phyloP scores from a whole-genome alignment of 1,140 invertebrate species.

The Asbolus verrucosus region DNA sequence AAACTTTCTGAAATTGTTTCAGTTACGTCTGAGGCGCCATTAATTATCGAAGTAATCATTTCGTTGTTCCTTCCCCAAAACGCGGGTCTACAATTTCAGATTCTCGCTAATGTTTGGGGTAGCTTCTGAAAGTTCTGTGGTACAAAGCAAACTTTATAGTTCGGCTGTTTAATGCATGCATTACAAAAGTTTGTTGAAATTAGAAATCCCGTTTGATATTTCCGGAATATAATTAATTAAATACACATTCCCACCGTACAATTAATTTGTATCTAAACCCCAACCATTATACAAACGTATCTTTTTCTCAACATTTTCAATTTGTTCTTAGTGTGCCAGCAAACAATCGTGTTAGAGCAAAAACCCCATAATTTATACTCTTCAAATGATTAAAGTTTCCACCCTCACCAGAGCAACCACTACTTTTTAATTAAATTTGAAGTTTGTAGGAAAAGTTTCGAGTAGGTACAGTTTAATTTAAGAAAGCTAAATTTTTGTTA shows the following conservation, averaged over 20 bases:
- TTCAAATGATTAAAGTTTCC: conserved; percentile 27
- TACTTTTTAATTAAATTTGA: conserved; percentile 34
- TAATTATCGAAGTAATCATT: conserved; percentile 38
- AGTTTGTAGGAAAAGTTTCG: conserved; percentile 13
- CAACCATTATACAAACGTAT: not conserved
- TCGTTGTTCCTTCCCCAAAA: conserved; percentile 13
- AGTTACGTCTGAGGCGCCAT: conserved; percentile 24
- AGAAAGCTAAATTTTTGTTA: conserved; percentile 30
- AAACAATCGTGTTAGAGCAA: not conserved
- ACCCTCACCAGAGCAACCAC: conserved; percentile 9
- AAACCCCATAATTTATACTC: conserved; percentile 34
- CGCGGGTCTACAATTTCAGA: conserved; percentile 33
- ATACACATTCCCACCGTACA: conserved; percentile 22
- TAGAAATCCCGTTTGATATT: conserved; percentile 42
- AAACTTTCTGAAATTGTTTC: conserved; percentile 25
- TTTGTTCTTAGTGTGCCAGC: not conserved
- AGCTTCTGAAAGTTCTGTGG: conserved; percentile 24
- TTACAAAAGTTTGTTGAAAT: conserved; percentile 43
- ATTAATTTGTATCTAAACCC: conserved; percentile 1
- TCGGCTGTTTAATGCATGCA: conserved; percentile 37
- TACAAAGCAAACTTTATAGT: conserved; percentile 40
- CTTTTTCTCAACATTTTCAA: not conserved
- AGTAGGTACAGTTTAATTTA: conserved; percentile 27
- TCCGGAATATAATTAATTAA: conserved; percentile 34
- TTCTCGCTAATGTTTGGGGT: conserved; percentile 35